phyloP scores from a whole-genome alignment of 1,140 invertebrate species.

The Apis dorsata region DNA sequence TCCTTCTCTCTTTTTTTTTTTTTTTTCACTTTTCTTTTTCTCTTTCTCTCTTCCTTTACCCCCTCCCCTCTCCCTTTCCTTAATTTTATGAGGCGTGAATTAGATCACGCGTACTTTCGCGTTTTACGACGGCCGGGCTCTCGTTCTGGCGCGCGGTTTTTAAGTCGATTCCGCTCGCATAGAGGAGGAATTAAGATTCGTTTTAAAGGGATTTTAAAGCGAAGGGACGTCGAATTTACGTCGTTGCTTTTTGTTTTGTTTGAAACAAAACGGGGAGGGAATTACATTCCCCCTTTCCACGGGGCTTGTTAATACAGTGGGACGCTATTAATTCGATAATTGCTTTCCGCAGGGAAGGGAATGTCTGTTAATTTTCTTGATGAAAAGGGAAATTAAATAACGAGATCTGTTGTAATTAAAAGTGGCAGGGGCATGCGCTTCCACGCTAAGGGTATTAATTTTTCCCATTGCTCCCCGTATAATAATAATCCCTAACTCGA shows the following conservation, averaged over 20 bases:
- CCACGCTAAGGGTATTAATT: not conserved
- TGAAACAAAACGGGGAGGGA: not conserved
- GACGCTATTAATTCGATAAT: constrained; percentile 9
- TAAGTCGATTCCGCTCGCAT: not conserved
- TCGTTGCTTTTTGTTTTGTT: not conserved
- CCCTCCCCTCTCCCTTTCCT: too few species aligned
- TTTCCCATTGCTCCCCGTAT: not conserved
- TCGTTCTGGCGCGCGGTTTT: not conserved
- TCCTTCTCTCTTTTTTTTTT: not conserved
- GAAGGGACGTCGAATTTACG: not conserved
- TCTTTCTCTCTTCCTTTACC: not conserved
- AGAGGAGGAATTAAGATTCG: not conserved
- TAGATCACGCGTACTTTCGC: not conserved
- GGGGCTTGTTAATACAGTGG: not conserved
- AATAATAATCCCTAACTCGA: not conserved
- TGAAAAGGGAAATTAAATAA: not conserved
- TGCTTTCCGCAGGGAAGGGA: not conserved
- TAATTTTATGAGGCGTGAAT: constrained; percentile 28
- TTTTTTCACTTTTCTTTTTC: not conserved
- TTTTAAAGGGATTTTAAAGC: not conserved
- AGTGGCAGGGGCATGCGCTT: not conserved
- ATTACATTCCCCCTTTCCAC: not conserved
- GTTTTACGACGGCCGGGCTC: constrained; percentile 6
- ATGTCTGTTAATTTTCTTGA: constrained; percentile 2
- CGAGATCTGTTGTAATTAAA: not conserved